Base-by-base conservation (phyloP, 2,888 invertebrate genomes). In the Odontothrips loti region DNA sequence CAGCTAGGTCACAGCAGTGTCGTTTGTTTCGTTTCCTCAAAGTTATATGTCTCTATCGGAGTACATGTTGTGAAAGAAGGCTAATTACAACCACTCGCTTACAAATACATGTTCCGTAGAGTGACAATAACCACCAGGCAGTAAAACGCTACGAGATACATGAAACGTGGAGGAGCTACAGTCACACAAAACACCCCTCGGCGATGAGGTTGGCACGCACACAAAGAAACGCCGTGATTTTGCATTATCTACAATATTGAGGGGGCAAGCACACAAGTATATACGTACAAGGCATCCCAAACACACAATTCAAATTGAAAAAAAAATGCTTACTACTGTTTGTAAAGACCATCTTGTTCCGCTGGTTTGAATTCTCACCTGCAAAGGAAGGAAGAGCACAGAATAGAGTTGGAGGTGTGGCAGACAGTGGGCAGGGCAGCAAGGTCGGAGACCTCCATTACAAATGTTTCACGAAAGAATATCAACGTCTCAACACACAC, bases 261-360 rank as follows among this genome's bases (percentile, higher is more conserved):
- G 34, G 34, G 34, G 34, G 34, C 34, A 43, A 75, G 68, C 27
- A 75, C 68, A 75, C 68, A 75, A 51, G 8, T 27, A 75, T 10
- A 23, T 23, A 75, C 68, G 58, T n/a, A n/a, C n/a, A 58, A 17
- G 58, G 23, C 68, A 75, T 27, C 27, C 23, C 27, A 75, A 75
- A 75, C 68, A 75, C n/a, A 75, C 68, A 68, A 75, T 27, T 10
- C 12, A 75, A 75, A 75, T 27, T 1, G 11, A 27, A 75, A 75
- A 75, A 68, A 75, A 75, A 75, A 58, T 58, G 68, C 68, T 75
- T 75, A 75, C 68, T 75, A 23, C 68, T 75, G 68, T 75, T 75
- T 27, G 68, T 75, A 75, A 75, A 75, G 27, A 75, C 68, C 68
- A 75, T 75, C 68, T 27, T 75, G 68, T 75, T 27, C 68, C 68